A percentile compares a stretch with the other conserved stretches of the same genome.
Conservation (phyloP, 2,113 vertebrate genomes). For the Scomber japonicus region DNA sequence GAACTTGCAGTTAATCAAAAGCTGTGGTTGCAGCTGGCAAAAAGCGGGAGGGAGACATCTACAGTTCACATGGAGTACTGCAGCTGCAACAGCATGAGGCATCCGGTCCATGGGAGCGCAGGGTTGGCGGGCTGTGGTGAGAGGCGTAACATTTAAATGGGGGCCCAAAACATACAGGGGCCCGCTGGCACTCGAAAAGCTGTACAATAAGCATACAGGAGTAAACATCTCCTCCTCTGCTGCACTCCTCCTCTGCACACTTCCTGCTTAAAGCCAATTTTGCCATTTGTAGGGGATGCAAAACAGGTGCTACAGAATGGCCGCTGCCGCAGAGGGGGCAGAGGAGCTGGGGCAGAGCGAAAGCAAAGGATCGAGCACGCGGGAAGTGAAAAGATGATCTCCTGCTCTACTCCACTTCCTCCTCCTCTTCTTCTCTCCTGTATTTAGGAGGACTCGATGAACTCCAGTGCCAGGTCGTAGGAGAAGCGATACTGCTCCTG, state of each 20-base stretch:
- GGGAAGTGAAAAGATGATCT: slow-evolving; percentile 52
- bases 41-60: slow-evolving; percentile 57
- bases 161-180: slow-evolving; percentile 59
- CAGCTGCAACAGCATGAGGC: slow-evolving; percentile 63
- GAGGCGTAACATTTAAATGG: slow-evolving; percentile 52
- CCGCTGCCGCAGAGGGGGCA: slow-evolving; percentile 24
- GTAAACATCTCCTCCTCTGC: slow-evolving; percentile 23
- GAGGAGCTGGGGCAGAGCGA: slow-evolving; percentile 41
- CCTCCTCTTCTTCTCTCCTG: slow-evolving; percentile 40
- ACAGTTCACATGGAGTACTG: slow-evolving; percentile 65
- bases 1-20: slow-evolving; percentile 40
- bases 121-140: slow-evolving; percentile 18
- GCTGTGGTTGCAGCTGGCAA: slow-evolving; percentile 45
- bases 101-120: slow-evolving; percentile 43
- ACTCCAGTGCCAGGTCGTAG: slow-evolving; percentile 96
- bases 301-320: slow-evolving; percentile 58
- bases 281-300: slow-evolving; percentile 42
- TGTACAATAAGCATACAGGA: slow-evolving; percentile 71
- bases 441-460: slow-evolving; percentile 94
- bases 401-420: slow-evolving; percentile 50
- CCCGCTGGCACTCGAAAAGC: slow-evolving; percentile 72
- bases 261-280: background rate
- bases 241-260: background rate
- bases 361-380: slow-evolving; percentile 54
- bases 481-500: slow-evolving; percentile 99